Evolutionary conservation across 2,888 invertebrate genomes (phyloP).

Genomic region (Abscondita cerata): DNA sequence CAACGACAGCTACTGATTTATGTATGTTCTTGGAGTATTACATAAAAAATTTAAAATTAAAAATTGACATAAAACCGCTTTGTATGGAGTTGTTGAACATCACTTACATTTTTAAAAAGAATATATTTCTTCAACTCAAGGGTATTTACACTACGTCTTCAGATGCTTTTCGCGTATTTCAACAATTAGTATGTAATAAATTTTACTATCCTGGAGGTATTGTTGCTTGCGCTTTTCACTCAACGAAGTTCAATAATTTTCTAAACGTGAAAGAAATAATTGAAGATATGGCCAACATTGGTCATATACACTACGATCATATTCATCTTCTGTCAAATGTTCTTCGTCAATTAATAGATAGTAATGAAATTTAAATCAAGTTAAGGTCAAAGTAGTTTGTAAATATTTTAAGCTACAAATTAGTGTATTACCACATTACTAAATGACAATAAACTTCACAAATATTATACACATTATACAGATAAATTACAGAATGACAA

Average conservation of each 20-base stretch:
- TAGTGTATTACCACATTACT: conserved; percentile 1
- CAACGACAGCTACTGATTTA: conserved; percentile 50
- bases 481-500: too few relatives aligned
- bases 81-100: conserved; percentile 48
- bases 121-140: conserved; percentile 47
- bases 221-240: conserved; percentile 45
- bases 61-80: conserved; percentile 43
- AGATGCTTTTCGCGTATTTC: conserved; percentile 44
- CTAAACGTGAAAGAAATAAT: conserved; percentile 41
- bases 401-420: conserved; percentile 3
- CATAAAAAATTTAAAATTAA: conserved; percentile 44
- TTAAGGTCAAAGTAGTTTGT: too few relatives aligned
- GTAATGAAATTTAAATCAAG: too few relatives aligned
- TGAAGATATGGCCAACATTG: conserved; percentile 43
- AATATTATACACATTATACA: too few relatives aligned
- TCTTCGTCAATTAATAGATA: not conserved
- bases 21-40: conserved; percentile 49
- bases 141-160: conserved; percentile 43
- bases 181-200: conserved; percentile 45
- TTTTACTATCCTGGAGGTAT: conserved; percentile 51
- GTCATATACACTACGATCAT: conserved; percentile 48
- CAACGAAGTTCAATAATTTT: conserved; percentile 45
- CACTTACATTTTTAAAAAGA: conserved; percentile 44
- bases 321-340: conserved; percentile 24
- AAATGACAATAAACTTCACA: conserved; percentile 2